Conservation (phyloP, 1,140 invertebrate genomes). For the Lerema accius region DNA sequence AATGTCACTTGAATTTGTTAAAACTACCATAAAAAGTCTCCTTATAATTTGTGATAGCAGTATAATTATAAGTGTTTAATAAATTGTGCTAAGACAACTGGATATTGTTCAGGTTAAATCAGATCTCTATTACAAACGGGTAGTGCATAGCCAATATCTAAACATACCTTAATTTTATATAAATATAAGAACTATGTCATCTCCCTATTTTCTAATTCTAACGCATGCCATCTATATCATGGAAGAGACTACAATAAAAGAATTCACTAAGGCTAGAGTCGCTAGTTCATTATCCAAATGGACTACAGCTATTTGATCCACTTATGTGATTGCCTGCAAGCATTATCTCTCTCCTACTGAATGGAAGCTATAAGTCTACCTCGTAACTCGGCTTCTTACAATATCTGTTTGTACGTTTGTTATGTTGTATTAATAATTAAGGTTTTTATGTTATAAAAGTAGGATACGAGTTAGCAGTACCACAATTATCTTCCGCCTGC, state of each 20-base stretch:
- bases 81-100: no score
- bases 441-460: no score
- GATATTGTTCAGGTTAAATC: no score
- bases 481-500: no score
- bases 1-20: no score
- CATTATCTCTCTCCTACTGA: constrained; percentile 78
- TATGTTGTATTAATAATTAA: constrained; percentile 35
- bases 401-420: constrained; percentile 63
- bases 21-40: no score
- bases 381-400: constrained; percentile 73
- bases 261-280: constrained; percentile 65
- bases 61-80: no score
- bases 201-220: background rate
- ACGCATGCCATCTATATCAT: constrained; percentile 41
- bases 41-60: no score
- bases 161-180: no score
- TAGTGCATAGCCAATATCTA: background rate
- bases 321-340: constrained; percentile 81
- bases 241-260: constrained; percentile 67
- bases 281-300: constrained; percentile 82
- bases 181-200: background rate
- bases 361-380: constrained; percentile 79
- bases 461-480: no score
- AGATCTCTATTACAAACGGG: no score
- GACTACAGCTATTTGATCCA: constrained; percentile 82